Conservation (phyloP, 2,113 vertebrate species). For the Ciconia boyciana region DNA sequence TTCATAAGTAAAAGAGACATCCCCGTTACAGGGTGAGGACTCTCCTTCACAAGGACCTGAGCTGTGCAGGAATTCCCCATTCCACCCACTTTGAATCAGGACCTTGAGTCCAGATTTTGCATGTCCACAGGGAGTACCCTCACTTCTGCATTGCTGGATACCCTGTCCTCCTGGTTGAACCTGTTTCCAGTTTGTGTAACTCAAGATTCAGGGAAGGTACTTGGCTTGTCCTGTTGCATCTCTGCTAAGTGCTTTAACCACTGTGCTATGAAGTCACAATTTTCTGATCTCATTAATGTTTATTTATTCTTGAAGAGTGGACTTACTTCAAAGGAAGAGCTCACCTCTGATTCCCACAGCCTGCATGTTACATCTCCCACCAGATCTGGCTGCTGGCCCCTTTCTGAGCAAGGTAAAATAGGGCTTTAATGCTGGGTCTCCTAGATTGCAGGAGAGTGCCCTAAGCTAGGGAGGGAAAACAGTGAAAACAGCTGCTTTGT, state of each 20-base stretch:
- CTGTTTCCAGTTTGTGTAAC: neutral
- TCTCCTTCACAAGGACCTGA: neutral
- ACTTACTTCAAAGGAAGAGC: neutral
- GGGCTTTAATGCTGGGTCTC: neutral
- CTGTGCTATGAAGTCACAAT: neutral
- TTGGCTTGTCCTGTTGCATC: neutral
- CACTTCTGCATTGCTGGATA: neutral
- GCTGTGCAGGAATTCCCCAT: neutral
- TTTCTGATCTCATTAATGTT: neutral
- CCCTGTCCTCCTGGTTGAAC: neutral
- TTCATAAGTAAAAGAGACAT: neutral
- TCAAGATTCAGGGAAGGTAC: neutral
- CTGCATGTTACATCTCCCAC: neutral
- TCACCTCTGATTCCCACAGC: neutral
- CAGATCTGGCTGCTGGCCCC: neutral
- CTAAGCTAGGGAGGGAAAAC: neutral
- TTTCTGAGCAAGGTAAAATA: neutral
- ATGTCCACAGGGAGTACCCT: neutral
- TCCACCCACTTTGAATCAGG: neutral
- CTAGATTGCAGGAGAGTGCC: neutral
- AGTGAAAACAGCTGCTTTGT: neutral
- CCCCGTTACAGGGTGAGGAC: neutral
- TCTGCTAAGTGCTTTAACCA: neutral
- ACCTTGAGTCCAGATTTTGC: neutral
- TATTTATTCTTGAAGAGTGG: neutral